These are phyloP conservation scores for Drosophila flavopinicola DNA, from an alignment of 2,888 invertebrate species.

Conservation along the genomic window DNA sequence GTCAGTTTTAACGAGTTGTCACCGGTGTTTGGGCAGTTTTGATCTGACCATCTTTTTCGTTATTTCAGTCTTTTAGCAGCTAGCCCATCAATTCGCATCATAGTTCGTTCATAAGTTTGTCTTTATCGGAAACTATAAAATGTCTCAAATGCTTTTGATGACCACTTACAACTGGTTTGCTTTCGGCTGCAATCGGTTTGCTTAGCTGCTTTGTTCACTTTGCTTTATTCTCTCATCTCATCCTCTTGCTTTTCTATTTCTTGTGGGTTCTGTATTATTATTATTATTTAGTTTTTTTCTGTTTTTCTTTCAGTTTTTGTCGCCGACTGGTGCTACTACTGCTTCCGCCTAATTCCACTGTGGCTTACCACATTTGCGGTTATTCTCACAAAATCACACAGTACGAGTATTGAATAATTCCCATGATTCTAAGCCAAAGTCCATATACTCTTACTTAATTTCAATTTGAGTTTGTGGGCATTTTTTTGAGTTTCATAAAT, in stretches of 20 bases:
- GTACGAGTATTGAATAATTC: neutral
- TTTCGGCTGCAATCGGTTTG: conserved; percentile 42
- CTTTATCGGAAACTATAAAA: conserved; percentile 40
- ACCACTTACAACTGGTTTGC: conserved; percentile 43
- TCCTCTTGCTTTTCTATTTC: conserved; percentile 10
- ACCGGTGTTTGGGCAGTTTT: conserved; percentile 25
- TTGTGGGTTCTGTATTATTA: conserved; percentile 24
- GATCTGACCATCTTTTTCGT: conserved; percentile 21
- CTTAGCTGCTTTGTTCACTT: conserved; percentile 23
- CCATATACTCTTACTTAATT: conserved; percentile 10
- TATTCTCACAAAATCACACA: conserved; percentile 54
- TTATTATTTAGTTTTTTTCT: neutral
- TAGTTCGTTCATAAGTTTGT: conserved; percentile 38
- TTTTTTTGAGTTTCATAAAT: no score
- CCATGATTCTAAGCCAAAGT: neutral
- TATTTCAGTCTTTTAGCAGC: neutral
- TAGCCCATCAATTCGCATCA: conserved; percentile 54
- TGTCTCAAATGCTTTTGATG: conserved; percentile 22
- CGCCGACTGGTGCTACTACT: conserved; percentile 40
- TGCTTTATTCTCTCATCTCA: conserved; percentile 2
- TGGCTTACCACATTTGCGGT: conserved; percentile 62
- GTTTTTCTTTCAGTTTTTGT: conserved; percentile 24
- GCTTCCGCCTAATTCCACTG: conserved; percentile 57
- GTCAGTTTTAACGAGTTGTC: conserved; percentile 51
- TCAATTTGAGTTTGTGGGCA: no score